phyloP scores from a whole-genome alignment of 2,113 vertebrate genomes.

The Bos indicus region DNA sequence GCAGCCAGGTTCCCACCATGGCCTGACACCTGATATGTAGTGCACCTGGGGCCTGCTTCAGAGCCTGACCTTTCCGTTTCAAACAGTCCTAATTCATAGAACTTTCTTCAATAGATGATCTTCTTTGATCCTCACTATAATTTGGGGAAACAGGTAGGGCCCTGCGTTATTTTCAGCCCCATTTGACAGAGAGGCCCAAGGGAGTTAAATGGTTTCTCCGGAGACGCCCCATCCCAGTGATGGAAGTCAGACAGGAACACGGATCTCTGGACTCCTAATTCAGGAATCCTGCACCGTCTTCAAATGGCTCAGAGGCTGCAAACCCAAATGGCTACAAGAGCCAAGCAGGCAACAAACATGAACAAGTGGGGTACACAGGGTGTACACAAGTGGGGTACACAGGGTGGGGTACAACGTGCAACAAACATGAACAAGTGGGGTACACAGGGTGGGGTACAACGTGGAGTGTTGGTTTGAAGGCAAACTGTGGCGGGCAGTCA shows the following conservation, averaged over 20 bases:
- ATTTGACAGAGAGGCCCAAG: neutral
- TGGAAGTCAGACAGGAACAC: neutral
- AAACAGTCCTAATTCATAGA: neutral
- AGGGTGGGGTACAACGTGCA: fast-evolving
- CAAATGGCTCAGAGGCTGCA: neutral
- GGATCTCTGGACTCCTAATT: neutral
- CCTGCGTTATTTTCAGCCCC: neutral
- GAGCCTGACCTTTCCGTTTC: neutral
- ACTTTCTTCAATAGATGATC: neutral
- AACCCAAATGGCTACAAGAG: neutral
- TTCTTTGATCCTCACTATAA: neutral
- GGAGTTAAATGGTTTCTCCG: neutral
- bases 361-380: too few relatives aligned
- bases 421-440: neutral
- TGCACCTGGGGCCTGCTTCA: neutral
- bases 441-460: neutral
- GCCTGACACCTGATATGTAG: neutral
- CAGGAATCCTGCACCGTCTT: neutral
- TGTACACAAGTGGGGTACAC: too few relatives aligned
- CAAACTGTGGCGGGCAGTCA: too few relatives aligned
- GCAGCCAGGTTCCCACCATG: neutral
- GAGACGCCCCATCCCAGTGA: neutral
- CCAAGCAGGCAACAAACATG: neutral
- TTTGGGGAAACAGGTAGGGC: neutral
- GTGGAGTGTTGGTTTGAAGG: neutral